Evolutionary conservation across 1,140 invertebrate species (phyloP).

Genomic region (Homarus americanus): DNA sequence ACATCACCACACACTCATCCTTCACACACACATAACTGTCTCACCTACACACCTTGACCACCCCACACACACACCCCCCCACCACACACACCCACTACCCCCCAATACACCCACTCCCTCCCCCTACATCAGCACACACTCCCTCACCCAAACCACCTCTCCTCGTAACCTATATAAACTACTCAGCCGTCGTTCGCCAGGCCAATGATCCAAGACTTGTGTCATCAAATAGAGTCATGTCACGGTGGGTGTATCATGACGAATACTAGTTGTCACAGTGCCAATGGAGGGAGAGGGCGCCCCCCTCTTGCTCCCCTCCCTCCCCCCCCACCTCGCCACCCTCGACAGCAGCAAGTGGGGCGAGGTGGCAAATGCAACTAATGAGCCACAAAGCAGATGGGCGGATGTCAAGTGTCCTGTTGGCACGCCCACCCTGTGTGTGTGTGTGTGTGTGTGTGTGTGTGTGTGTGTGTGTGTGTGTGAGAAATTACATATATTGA

Average conservation of each 20-base stretch:
- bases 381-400: conserved; percentile 35
- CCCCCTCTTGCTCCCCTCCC: neutral
- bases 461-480: conserved; percentile 15
- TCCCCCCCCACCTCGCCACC: neutral
- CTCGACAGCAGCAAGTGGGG: neutral
- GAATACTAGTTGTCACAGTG: conserved; percentile 33
- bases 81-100: neutral
- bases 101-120: neutral
- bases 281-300: conserved; percentile 15
- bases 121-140: neutral
- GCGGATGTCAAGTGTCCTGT: neutral
- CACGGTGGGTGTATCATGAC: conserved; percentile 31
- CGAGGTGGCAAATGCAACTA: conserved; percentile 48
- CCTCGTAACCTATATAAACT: conserved; percentile 42
- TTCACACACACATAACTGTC: no score
- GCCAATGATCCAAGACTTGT: conserved; percentile 56
- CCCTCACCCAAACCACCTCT: neutral
- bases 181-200: neutral
- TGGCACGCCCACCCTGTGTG: neutral
- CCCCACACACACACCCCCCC: no score
- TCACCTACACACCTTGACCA: no score
- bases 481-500: no score
- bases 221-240: conserved; percentile 67
- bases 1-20: no score
- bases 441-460: conserved; percentile 37